phyloP scores from a whole-genome alignment of 1,140 invertebrate species.

The Zaprionus nigranus region DNA sequence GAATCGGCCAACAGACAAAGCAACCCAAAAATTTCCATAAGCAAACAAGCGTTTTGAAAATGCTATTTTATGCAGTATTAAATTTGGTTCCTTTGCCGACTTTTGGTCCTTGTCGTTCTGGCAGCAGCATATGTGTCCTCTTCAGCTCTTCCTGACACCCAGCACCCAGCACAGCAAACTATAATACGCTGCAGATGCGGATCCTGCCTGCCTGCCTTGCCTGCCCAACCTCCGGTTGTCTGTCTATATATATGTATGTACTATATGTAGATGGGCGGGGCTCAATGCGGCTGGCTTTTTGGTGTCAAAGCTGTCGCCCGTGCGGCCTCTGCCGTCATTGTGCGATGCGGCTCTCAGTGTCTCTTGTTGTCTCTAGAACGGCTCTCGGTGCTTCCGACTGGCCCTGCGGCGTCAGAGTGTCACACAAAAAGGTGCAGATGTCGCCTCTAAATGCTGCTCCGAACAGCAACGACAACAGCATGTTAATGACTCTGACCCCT shows the following conservation, averaged over 20 bases:
- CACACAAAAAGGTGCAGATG: slow-evolving; percentile 73
- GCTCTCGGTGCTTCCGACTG: slow-evolving; percentile 5
- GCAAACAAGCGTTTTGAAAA: slow-evolving; percentile 74
- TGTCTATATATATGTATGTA: neutral
- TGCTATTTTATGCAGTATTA: slow-evolving; percentile 66
- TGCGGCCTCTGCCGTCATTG: slow-evolving; percentile 14
- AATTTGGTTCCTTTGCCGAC: slow-evolving; percentile 47
- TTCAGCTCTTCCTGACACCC: slow-evolving; percentile 29
- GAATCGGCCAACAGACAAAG: neutral
- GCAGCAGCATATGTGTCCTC: slow-evolving; percentile 30
- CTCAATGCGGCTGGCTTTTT: slow-evolving; percentile 68
- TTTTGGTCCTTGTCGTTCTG: slow-evolving; percentile 38
- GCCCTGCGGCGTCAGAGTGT: slow-evolving; percentile 32
- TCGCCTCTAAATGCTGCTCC: slow-evolving; percentile 69
- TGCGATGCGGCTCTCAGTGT: slow-evolving; percentile 2
- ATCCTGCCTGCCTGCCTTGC: neutral
- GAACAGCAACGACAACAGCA: slow-evolving; percentile 69
- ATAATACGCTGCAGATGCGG: slow-evolving; percentile 4
- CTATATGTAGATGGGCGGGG: slow-evolving; percentile 54
- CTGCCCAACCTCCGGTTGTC: slow-evolving; percentile 3
- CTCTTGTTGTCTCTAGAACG: neutral
- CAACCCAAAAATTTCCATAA: slow-evolving; percentile 55
- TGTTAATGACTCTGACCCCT: slow-evolving; percentile 81
- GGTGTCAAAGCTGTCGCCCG: slow-evolving; percentile 72
- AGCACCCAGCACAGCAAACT: slow-evolving; percentile 37